Conservation (phyloP, 2,797 vertebrate genomes). For the Poeciliopsis presidionis region DNA sequence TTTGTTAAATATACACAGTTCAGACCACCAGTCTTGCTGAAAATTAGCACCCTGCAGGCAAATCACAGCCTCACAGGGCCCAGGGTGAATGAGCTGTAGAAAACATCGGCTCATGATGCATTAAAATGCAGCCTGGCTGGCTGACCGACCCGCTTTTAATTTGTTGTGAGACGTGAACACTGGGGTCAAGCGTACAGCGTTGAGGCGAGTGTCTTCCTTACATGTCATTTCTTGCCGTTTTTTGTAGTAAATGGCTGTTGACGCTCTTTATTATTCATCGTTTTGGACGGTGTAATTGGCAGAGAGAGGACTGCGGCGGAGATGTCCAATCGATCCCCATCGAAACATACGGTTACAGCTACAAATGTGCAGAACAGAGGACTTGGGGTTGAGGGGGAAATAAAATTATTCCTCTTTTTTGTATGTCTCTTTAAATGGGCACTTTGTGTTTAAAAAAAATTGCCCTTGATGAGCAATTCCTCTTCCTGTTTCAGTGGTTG, state of each 20-base stretch:
- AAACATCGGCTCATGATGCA: slow-evolving; percentile 58
- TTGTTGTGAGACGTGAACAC: slow-evolving; percentile 46
- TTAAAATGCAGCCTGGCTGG: slow-evolving; percentile 60
- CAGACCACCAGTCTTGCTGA: slow-evolving; percentile 43
- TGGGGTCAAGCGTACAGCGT: slow-evolving; percentile 37
- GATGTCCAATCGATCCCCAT: slow-evolving; percentile 45
- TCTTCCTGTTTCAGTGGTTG: too few relatives aligned
- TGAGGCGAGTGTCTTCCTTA: slow-evolving; percentile 16
- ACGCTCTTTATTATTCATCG: slow-evolving; percentile 49
- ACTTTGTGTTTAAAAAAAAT: not conserved
- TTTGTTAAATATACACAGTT: slow-evolving; percentile 27
- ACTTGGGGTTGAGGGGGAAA: too few relatives aligned
- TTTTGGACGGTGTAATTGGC: slow-evolving; percentile 45
- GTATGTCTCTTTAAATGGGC: not conserved
- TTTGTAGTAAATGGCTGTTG: slow-evolving; percentile 17
- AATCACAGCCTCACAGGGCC: slow-evolving; percentile 62
- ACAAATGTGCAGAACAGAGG: not conserved
- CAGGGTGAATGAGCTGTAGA: slow-evolving; percentile 57
- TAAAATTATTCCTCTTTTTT: not conserved
- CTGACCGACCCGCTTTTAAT: slow-evolving; percentile 51
- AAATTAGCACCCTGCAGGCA: slow-evolving; percentile 61
- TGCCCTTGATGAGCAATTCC: too few relatives aligned
- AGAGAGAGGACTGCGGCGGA: slow-evolving; percentile 26
- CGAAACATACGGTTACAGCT: slow-evolving; percentile 37
- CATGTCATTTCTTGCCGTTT: slow-evolving; percentile 14